Evolutionary conservation across 2,797 vertebrate species (phyloP), one percentile per base, ranked within the genome.

Genomic region (Uromys caudimaculatus): DNA sequence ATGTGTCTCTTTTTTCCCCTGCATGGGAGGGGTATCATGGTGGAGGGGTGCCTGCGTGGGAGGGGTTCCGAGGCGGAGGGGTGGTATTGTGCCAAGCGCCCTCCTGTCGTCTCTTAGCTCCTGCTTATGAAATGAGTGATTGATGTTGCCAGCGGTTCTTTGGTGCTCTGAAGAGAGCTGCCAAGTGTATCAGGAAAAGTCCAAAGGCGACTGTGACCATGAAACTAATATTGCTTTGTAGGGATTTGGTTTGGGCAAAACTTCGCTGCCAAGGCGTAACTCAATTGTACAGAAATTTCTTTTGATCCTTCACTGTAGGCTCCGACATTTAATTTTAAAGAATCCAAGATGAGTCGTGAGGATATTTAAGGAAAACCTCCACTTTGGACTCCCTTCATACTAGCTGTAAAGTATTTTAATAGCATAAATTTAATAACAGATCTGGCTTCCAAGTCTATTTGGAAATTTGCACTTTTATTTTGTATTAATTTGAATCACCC

Each of bases 391-490:
- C 32, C n/a, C 92, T 95, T 87, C 84, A 87, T 0, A n/a, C 83
- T 86, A 78, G 78, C 92, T 96, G 32, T 85, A 67, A 95, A 98
- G 38, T 84, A 87, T 89, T 93, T 98, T 98, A 97, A 95, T 95
- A 98, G 97, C 86, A 60, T 64, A 96, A 95, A 76, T 98, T 97
- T 97, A 97, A 97, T 97, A 97, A 95, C 88, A 84, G 81, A 97
- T 23, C 88, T 85, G 97, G 95, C 96, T 97, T 98, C 96, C 73
- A 96, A 98, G 98, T 97, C 93, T 97, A 96, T 90, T 97, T 94
- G 8, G 98, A 98, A 96, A 98, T 96, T 96, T 98, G 98, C 96
- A 98, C 97, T 98, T 83, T 96, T 98, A 97, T 97, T 98, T 98
- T 96, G 91, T 96, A 96, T 92, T 98, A 98, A 98, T 98, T 97